Base-by-base conservation (phyloP, 2,888 invertebrate species). In the Polydrusus pterygomalis region DNA sequence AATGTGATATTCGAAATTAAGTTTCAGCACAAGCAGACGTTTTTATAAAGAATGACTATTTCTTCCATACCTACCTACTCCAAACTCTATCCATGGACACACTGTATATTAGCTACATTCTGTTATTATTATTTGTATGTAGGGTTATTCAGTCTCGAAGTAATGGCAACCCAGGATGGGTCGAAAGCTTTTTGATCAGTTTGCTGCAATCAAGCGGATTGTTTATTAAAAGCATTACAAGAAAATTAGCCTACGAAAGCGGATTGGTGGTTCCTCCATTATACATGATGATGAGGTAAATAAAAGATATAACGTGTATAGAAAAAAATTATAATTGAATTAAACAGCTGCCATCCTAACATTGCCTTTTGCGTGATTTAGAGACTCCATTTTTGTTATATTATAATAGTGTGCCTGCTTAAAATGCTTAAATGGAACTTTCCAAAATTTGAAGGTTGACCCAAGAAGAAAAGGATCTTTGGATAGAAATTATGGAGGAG, bases 161-260 rank as follows among this genome's bases (percentile, higher is more conserved):
- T 81, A 87, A 88, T 25, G 92, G 92, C 0, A 89, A 91, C 85
- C 91, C 92, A 0, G 92, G 93, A 0, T 93, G 92, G 92, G 90
- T 93, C 70, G 91, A 92, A 83, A 91, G 91, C 83, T 92, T 90
- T 80, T 85, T 92, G 30, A 88, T 91, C 51, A 91, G 90, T 63
- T 86, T 92, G 8, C 83, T 90, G 1, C 92, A 92, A 83, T 88
- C 89, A 0, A 89, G 89, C 13, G 89, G 88, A 0, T 79, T 92
- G 18, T 82, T 86, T 0, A 88, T 91, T 18, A 83, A 87, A 49
- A 87, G 88, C 11, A 83, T 90, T 9, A 84, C 85, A 2, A 85
- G 82, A 79, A 78, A 78, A 30, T 77, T 82, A 0, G 82, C 87
- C n/a, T 82, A 83, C 18, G 83, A 85, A 13, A 78, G 80, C 15